phyloP scores from a whole-genome alignment of 2,113 vertebrate genomes.

The Eclectus roratus region DNA sequence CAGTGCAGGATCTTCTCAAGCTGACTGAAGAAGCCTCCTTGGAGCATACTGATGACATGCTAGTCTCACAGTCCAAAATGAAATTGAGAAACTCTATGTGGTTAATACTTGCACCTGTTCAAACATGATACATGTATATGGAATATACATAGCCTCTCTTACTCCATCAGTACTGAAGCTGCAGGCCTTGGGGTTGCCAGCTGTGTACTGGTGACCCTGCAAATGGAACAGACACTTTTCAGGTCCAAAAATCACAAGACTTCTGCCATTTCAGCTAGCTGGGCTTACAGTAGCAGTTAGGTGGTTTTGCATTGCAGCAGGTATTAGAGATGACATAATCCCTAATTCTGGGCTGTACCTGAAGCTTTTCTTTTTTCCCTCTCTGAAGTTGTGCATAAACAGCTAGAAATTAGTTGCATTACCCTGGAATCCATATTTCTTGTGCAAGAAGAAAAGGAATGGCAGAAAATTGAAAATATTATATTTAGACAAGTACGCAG shows the following conservation, averaged over 20 bases:
- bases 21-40: constrained; percentile 29
- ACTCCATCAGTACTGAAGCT: neutral
- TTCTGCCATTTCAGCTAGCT: neutral
- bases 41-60: neutral
- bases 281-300: neutral
- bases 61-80: neutral
- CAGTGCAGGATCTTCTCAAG: neutral
- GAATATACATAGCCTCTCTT: neutral
- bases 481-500: neutral
- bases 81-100: constrained; percentile 48
- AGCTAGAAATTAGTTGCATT: neutral
- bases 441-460: neutral
- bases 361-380: neutral
- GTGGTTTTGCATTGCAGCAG: neutral
- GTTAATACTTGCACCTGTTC: constrained; percentile 61
- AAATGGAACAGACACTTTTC: neutral
- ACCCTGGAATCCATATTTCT: neutral
- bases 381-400: neutral
- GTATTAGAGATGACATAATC: neutral
- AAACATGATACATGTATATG: constrained; percentile 31
- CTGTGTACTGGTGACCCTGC: constrained; percentile 13
- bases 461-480: neutral
- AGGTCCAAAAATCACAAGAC: constrained; percentile 25
- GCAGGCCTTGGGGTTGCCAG: neutral
- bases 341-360: neutral